Evolutionary conservation across 2,888 invertebrate species (phyloP), one percentile per base, ranked within the genome.

Genomic region (Diaphora mendica): DNA sequence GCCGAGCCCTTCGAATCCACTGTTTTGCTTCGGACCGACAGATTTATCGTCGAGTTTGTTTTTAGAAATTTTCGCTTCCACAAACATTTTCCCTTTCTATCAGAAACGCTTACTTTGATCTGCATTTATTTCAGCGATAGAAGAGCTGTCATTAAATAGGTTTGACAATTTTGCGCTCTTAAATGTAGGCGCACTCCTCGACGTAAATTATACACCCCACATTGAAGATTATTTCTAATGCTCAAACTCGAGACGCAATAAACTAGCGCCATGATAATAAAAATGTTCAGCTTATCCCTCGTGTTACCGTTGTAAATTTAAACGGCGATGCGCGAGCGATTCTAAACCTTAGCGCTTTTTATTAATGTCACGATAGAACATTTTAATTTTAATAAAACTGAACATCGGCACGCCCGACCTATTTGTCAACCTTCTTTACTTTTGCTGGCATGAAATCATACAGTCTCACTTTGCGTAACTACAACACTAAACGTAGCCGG

Each of bases 381-480:
- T 93, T 95, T 95, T 95, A 94, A 94, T 95, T 95, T 95, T 95
- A 95, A 94, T 95, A 95, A 95, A 94, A 94, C 92, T 92, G 94
- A 93, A 93, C 94, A 94, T 93, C 93, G 91, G 93, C 95, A 94
- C 95, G 94, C 92, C 91, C 93, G 91, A 93, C 93, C 93, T 94
- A 95, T 95, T 95, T 95, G 95, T 95, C 95, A 95, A 95, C 95
- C 95, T 93, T 95, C 95, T 94, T 95, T 95, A 95, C 95, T 94
- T 93, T 94, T 92, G 92, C 93, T 93, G 93, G 93, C 93, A 92
- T 91, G 89, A 94, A 95, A 95, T 95, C 95, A 95, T 94, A 95
- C 92, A 93, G 92, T 92, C 91, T 88, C 92, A 94, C 91, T 93
- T 89, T 84, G 87, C 89, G 90, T 89, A 89, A 92, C 92, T 91